A percentile compares a stretch with the other conserved stretches of the same genome.
Conservation (phyloP, 2,113 vertebrate genomes). For the Donacobius atricapilla region DNA sequence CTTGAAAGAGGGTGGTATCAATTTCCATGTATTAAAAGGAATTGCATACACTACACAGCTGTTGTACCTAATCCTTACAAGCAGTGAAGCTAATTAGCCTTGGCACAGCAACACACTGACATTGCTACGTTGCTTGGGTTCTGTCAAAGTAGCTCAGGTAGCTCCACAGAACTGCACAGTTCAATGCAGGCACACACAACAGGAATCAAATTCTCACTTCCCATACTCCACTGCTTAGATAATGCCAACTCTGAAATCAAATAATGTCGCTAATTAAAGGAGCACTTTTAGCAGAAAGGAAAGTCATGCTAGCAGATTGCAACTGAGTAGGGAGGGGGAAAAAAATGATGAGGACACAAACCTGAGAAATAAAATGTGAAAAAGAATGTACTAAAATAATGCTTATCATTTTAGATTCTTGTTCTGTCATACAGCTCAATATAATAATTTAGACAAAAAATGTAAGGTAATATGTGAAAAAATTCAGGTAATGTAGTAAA, state of each 20-base stretch:
- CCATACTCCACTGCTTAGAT: neutral
- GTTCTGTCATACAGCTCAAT: neutral
- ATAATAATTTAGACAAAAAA: neutral
- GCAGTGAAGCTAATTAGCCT: slow-evolving; percentile 24
- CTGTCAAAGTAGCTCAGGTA: slow-evolving; percentile 10
- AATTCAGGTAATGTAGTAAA: neutral
- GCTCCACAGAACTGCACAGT: neutral
- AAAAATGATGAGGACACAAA: neutral
- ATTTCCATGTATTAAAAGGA: slow-evolving; percentile 19
- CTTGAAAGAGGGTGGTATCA: neutral
- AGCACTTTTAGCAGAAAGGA: neutral
- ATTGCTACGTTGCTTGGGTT: neutral
- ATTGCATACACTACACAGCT: neutral
- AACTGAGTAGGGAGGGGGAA: neutral
- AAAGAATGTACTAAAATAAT: neutral
- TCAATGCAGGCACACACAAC: neutral
- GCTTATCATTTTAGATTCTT: neutral
- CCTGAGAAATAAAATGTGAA: neutral
- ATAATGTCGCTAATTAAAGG: slow-evolving; percentile 5
- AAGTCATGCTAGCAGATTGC: neutral
- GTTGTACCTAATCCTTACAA: slow-evolving; percentile 34
- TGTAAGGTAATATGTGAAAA: too few relatives aligned
- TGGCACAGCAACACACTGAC: neutral
- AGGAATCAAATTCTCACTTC: slow-evolving; percentile 16
- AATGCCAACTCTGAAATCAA: neutral